phyloP scores from a whole-genome alignment of 2,888 invertebrate species.

The Stomorhina lunata region DNA sequence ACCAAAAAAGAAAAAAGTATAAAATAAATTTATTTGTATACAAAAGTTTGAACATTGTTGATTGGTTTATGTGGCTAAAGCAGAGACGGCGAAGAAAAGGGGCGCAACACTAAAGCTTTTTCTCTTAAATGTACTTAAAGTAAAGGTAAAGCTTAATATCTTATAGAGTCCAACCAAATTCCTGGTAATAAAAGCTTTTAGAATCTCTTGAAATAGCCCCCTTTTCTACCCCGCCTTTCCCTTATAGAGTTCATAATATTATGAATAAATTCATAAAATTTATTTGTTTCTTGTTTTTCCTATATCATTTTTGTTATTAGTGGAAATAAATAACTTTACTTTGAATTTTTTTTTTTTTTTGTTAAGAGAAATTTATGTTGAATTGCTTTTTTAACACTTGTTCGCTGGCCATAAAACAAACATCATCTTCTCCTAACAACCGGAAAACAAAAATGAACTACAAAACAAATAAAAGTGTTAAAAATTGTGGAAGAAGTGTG shows the following conservation, averaged over 20 bases:
- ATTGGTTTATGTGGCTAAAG: slow-evolving; percentile 39
- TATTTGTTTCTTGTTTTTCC: neutral
- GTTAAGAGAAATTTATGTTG: too few relatives aligned
- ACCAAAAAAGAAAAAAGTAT: slow-evolving; percentile 17
- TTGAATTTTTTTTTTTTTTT: too few relatives aligned
- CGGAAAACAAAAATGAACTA: neutral
- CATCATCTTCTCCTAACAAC: neutral
- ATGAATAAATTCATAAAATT: neutral
- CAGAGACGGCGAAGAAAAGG: neutral
- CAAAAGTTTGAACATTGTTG: slow-evolving; percentile 41
- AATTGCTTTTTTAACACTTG: slow-evolving; percentile 35
- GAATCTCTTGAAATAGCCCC: neutral
- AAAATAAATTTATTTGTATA: slow-evolving; percentile 33
- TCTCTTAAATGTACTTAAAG: too few relatives aligned
- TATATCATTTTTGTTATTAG: slow-evolving; percentile 14
- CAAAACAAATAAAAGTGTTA: slow-evolving; percentile 14
- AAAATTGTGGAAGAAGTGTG: neutral
- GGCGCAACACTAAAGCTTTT: neutral
- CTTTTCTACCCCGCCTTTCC: neutral
- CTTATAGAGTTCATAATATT: neutral
- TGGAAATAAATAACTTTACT: slow-evolving; percentile 30
- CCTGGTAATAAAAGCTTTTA: neutral
- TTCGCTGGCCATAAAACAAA: slow-evolving; percentile 7
- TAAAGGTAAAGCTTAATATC: neutral
- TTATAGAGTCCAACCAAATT: neutral